A percentile compares a stretch with the other conserved stretches of the same genome.
phyloP scores from a whole-genome alignment of 2,113 vertebrate genomes.

The Apeltes quadracus region DNA sequence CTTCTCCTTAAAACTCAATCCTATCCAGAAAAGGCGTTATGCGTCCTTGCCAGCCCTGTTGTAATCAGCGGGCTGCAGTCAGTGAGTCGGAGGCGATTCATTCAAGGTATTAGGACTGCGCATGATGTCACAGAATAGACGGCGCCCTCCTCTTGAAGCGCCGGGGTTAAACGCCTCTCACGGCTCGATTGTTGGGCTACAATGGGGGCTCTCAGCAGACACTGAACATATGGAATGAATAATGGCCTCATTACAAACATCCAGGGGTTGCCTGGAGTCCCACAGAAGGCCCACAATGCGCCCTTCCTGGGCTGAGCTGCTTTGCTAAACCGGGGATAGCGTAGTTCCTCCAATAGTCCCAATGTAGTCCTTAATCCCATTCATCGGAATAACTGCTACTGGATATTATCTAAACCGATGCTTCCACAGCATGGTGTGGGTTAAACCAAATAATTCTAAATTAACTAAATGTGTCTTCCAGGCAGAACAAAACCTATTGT shows the following conservation, averaged over 20 bases:
- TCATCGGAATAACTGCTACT: conserved; percentile 14
- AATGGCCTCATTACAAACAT: conserved; percentile 82
- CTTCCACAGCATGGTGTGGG: neutral
- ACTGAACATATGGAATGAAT: conserved; percentile 85
- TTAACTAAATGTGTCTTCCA: conserved; percentile 22
- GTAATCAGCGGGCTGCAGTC: conserved; percentile 42
- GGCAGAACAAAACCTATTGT: conserved; percentile 41
- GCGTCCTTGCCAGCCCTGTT: conserved; percentile 36
- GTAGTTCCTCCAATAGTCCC: neutral
- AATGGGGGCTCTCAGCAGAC: conserved; percentile 78
- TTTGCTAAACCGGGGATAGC: conserved; percentile 20
- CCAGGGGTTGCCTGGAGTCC: conserved; percentile 79
- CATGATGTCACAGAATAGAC: conserved; percentile 78
- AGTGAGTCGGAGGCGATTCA: conserved; percentile 45
- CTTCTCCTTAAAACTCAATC: conserved; percentile 31
- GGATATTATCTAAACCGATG: neutral
- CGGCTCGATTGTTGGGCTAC: conserved; percentile 71
- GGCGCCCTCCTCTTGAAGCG: conserved; percentile 76
- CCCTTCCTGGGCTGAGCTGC: conserved; percentile 36
- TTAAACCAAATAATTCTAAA: conserved; percentile 17
- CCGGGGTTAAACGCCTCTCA: conserved; percentile 73
- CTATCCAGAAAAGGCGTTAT: conserved; percentile 27
- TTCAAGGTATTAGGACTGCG: conserved; percentile 67
- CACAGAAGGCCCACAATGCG: conserved; percentile 71
- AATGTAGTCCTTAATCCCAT: conserved; percentile 3